Percentiles rank a stretch among this genome's conserved stretches.
These are phyloP conservation scores for Pangasius mekongensis DNA, from an alignment of 2,797 vertebrate species.

Conservation along the genomic window DNA sequence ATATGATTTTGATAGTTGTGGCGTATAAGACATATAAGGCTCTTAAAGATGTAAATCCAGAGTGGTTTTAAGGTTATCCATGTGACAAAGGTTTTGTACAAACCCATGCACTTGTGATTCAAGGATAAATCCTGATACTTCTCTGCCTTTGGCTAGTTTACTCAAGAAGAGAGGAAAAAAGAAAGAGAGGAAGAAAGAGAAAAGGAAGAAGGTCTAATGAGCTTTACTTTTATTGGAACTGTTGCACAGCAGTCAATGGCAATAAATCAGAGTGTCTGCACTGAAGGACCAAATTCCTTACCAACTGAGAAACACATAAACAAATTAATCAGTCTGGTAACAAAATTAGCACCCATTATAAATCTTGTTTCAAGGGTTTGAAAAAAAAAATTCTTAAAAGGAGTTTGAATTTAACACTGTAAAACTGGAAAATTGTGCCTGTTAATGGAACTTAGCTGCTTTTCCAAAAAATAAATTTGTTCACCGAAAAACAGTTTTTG, in stretches of 20 bases:
- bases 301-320: neutral
- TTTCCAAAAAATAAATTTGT: neutral
- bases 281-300: neutral
- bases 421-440: neutral
- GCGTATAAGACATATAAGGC: too few relatives aligned
- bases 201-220: neutral
- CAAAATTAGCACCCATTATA: neutral
- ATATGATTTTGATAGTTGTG: neutral
- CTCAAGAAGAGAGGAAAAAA: neutral
- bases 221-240: neutral
- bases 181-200: neutral
- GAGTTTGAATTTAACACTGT: neutral
- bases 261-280: constrained; percentile 23
- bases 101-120: neutral
- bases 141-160: neutral
- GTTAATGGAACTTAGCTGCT: neutral
- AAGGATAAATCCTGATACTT: neutral
- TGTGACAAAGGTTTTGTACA: neutral
- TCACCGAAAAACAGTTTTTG: neutral
- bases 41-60: neutral
- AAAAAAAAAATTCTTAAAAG: neutral
- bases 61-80: neutral
- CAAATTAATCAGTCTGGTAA: constrained; percentile 12
- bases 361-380: neutral
- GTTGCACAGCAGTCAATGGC: constrained; percentile 5